These are phyloP conservation scores for Octonoba sinensis DNA, from an alignment of 2,888 invertebrate species.

Conservation along the genomic window DNA sequence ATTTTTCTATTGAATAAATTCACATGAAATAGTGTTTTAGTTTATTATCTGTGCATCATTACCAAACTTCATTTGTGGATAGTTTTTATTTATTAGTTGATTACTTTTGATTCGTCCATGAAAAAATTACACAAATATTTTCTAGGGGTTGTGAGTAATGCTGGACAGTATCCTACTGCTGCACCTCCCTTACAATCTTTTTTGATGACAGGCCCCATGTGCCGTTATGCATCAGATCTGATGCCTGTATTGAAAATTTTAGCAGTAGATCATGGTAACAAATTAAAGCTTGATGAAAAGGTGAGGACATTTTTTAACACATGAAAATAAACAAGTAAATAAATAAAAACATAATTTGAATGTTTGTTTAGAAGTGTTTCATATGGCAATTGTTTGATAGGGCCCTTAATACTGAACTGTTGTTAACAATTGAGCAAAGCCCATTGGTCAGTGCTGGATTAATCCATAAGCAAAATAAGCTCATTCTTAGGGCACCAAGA, in stretches of 20 bases:
- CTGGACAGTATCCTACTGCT: constrained; percentile 79
- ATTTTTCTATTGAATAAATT: too few species aligned
- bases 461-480: too few species aligned
- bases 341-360: too few species aligned
- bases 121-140: neutral
- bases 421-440: too few species aligned
- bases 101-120: neutral
- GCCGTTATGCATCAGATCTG: constrained; percentile 86
- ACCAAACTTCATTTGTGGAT: neutral
- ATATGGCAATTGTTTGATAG: too few species aligned
- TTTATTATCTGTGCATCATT: too few species aligned
- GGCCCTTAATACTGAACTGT: too few species aligned
- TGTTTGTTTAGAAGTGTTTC: too few species aligned
- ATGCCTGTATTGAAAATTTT: constrained; percentile 81
- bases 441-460: too few species aligned
- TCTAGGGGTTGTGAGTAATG: constrained; percentile 81
- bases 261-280: constrained; percentile 34
- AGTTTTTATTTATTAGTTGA: neutral
- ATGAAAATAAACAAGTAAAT: neutral
- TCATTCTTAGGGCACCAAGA: too few species aligned
- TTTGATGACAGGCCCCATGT: constrained; percentile 89
- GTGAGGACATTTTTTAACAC: constrained; percentile 14
- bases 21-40: too few species aligned
- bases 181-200: constrained; percentile 81
- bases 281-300: constrained; percentile 61